Conservation (phyloP, 2,888 invertebrate genomes). For the Lucinisca nassula region DNA sequence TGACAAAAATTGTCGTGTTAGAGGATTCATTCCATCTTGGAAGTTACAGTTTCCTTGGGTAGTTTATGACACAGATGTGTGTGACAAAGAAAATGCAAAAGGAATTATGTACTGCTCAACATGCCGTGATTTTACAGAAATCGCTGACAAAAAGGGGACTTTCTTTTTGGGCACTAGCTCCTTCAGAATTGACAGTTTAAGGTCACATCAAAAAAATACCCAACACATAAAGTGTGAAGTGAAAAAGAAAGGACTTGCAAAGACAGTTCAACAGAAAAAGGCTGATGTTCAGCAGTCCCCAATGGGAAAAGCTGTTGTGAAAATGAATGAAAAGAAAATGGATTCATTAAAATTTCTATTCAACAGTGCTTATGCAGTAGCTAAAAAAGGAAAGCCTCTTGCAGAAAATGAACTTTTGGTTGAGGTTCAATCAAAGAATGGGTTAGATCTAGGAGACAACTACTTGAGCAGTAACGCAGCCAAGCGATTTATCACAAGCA, state of each 20-base stretch:
- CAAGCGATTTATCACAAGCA: constrained; percentile 29
- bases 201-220: background rate
- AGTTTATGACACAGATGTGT: no score
- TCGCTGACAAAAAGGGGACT: background rate
- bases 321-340: background rate
- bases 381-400: constrained; percentile 19
- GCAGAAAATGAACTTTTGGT: constrained; percentile 24
- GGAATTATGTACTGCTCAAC: background rate
- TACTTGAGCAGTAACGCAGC: constrained; percentile 26
- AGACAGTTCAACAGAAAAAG: background rate
- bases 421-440: constrained; percentile 31
- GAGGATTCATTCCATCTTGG: no score
- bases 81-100: no score
- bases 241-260: background rate
- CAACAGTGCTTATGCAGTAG: constrained; percentile 28
- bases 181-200: background rate
- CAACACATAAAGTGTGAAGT: background rate
- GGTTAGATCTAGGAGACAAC: background rate
- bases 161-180: background rate
- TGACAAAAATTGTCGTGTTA: background rate
- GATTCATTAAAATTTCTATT: constrained; percentile 27
- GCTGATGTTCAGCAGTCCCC: background rate
- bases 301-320: constrained; percentile 3
- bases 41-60: no score
- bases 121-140: background rate